Base-by-base conservation (phyloP, 2,113 vertebrate genomes). In the Alectura lathami region DNA sequence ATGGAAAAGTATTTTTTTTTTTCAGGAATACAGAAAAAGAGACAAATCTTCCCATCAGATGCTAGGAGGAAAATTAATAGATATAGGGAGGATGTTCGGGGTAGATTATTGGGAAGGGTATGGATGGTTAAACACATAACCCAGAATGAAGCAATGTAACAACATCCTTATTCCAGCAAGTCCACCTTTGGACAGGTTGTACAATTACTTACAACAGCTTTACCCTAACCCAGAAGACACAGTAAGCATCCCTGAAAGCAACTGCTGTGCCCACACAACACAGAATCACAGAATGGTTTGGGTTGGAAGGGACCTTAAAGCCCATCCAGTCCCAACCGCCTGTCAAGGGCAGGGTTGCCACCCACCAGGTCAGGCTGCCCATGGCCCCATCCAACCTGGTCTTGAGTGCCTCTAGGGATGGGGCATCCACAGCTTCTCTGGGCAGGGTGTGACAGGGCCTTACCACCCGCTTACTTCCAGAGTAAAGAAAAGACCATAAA, bases 31-130 rank as follows among this genome's bases (percentile, higher is more conserved):
- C 27, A 34, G 32, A 70, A 74, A 91, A 67, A 5, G 7, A 81
- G 34, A 26, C 9, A 73, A 69, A n/a, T 5, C 6, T 85, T 63
- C 3, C 22, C 42, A 36, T 17, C 12, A 34, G 21, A 76, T 53
- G 17, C 7, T 24, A 40, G 32, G 7, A 86, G 22, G n/a, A 26
- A 77, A 62, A 54, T 18, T 20, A 26, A 40, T 73, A 26, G 26
- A 24, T 29, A 3, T 0, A 18, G 3, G 8, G n/a, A 5, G 24
- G 11, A 15, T 17, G 9, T 4, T 7, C 3, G 16, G 9, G 62
- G 36, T 17, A 70, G 32, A 7, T 27, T 69, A 21, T 34, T 3
- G 5, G 43, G 62, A 59, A 56, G 30, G 2, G 4, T 60, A 6
- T 17, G 38, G 30, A 68, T n/a, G 11, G 20, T 51, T 36, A 2